These are phyloP conservation scores for Arvicola amphibius DNA, from an alignment of 2,797 vertebrate genomes.

Conservation along the genomic window DNA sequence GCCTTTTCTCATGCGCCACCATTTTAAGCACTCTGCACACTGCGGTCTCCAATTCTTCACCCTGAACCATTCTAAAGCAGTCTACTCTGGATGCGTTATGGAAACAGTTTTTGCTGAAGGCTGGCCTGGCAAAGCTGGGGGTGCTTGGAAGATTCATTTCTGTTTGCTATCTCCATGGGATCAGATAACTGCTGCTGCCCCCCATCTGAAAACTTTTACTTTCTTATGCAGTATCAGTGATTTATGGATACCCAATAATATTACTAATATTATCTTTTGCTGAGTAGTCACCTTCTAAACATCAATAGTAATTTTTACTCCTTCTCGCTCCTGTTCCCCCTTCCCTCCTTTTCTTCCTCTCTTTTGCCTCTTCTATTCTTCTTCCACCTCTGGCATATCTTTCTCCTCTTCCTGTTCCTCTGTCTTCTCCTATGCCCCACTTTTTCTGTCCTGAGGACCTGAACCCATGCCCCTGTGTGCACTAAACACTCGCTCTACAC, in stretches of 20 bases:
- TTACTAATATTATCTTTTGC: not conserved
- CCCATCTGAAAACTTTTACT: not conserved
- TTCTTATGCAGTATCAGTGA: not conserved
- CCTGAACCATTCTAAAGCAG: not conserved
- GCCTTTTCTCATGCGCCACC: not conserved
- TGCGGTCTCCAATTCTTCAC: not conserved
- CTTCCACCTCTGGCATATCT: too few relatives aligned
- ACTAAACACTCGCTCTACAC: not conserved
- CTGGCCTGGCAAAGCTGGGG: not conserved
- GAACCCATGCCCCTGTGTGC: not conserved
- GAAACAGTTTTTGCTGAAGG: not conserved
- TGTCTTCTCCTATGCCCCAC: not conserved
- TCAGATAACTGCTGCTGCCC: not conserved
- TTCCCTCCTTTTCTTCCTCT: not conserved
- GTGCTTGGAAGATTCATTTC: not conserved
- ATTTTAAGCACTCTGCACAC: accelerated
- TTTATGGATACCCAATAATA: not conserved
- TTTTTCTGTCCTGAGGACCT: too few relatives aligned
- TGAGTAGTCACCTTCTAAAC: not conserved
- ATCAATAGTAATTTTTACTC: not conserved
- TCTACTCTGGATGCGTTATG: not conserved
- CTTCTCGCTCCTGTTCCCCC: not conserved
- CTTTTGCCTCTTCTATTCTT: not conserved
- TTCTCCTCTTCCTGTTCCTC: not conserved
- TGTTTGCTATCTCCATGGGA: not conserved